Evolutionary conservation across 2,888 invertebrate genomes (phyloP), one percentile per base, ranked within the genome.

Genomic region (Siphlonurus alternatus): DNA sequence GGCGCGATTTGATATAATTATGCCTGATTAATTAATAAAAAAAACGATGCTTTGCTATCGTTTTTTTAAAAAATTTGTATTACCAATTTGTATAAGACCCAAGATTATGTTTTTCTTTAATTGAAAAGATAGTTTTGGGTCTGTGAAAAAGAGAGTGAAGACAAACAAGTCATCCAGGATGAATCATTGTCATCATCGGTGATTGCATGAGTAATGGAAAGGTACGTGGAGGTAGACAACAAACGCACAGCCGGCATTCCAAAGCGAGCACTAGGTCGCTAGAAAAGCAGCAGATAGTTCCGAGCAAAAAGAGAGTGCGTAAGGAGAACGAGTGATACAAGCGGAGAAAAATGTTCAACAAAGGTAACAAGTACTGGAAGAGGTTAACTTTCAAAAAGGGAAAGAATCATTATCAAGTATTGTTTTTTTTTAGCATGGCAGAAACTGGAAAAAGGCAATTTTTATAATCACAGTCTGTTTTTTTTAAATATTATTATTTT

Each of bases 391-490:
- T 75, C 66, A 63, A 64, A 65, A 65, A 75, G 73, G 38, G 38
- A 38, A 38, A 38, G 38, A 10, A 38, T 38, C 15, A 75, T 62
- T 59, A 61, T 65, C 61, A 61, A 53, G 56, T 25, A 59, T 56
- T 63, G 51, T 65, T 24, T 59, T 63, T 67, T 51, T 61, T 61
- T 61, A 64, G 60, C 63, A 60, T 23, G 63, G 54, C 53, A 20
- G 71, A 71, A 72, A 69, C 70, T 71, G 71, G 73, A 75, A 75
- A 74, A 77, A 77, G 77, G 77, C 76, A 77, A 76, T 76, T 77
- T 75, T 75, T 74, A 75, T 74, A 74, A 78, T 78, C 77, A 78
- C 77, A 78, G 77, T 76, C 76, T 76, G 76, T 77, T 77, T 62
- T 61, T 63, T 65, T 25, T 38, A 38, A 63, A 54, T 56, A 38